These are phyloP conservation scores for Sebastolobus alascanus DNA, from an alignment of 2,797 vertebrate species.

Conservation along the genomic window DNA sequence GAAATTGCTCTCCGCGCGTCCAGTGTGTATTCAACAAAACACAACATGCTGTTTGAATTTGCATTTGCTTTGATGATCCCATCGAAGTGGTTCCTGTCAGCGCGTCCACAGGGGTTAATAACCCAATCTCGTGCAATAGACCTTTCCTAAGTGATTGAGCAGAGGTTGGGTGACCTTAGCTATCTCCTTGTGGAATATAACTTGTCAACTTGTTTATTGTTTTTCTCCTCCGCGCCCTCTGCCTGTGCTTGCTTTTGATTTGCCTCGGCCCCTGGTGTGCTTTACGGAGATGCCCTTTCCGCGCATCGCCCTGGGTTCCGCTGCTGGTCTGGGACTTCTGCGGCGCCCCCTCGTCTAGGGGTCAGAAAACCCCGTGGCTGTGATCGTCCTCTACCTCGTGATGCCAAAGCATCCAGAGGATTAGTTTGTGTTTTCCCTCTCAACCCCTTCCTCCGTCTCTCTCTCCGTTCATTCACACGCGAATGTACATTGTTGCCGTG, in stretches of 20 bases:
- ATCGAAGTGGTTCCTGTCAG: constrained; percentile 42
- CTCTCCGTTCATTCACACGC: constrained; percentile 31
- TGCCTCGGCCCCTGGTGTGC: constrained; percentile 57
- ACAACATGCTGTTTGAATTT: constrained; percentile 53
- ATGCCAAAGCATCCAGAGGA: constrained; percentile 60
- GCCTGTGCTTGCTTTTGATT: constrained; percentile 71
- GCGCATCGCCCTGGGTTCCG: constrained; percentile 42
- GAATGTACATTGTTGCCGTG: constrained; percentile 35
- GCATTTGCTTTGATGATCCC: constrained; percentile 49
- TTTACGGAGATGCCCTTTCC: constrained; percentile 74
- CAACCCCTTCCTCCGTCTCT: neutral
- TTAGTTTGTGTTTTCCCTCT: constrained; percentile 55
- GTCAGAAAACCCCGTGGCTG: constrained; percentile 61
- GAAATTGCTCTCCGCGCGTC: constrained; percentile 34
- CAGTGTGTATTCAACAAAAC: constrained; percentile 32
- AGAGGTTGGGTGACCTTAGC: constrained; percentile 72
- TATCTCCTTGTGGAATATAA: constrained; percentile 68
- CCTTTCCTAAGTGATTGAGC: constrained; percentile 67
- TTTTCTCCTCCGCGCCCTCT: constrained; percentile 54
- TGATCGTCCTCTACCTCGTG: constrained; percentile 61
- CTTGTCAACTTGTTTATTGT: constrained; percentile 75
- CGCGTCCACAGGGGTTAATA: constrained; percentile 69
- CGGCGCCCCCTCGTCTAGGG: constrained; percentile 35
- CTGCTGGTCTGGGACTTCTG: constrained; percentile 53
- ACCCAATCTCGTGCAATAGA: constrained; percentile 61